phyloP scores from a whole-genome alignment of 2,888 invertebrate species.

The Xestobium rufovillosum region DNA sequence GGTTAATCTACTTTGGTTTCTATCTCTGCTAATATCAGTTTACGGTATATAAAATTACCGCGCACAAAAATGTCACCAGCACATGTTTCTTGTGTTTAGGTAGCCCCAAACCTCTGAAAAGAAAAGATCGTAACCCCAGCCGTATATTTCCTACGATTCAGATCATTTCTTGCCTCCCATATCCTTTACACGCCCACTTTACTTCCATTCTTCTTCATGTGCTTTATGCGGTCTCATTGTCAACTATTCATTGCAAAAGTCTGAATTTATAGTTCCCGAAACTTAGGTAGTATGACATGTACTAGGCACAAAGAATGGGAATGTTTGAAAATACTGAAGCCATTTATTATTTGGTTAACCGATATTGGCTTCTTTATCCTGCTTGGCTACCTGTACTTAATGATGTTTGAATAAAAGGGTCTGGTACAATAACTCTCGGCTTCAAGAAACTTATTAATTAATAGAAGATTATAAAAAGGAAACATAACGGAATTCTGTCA shows the following conservation, averaged over 20 bases:
- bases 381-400: constrained; percentile 22
- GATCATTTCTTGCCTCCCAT: constrained; percentile 25
- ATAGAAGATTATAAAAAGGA: too few relatives aligned
- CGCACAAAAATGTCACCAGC: constrained; percentile 1
- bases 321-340: constrained; percentile 32
- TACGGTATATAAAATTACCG: too few relatives aligned
- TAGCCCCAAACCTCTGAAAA: constrained; percentile 9
- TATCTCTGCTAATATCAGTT: too few relatives aligned
- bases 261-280: constrained; percentile 32
- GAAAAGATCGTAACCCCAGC: constrained; percentile 15
- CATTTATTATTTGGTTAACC: constrained; percentile 32
- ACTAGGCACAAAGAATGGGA: constrained; percentile 32
- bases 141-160: constrained; percentile 17
- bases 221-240: constrained; percentile 26
- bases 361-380: constrained; percentile 29
- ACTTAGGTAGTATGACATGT: constrained; percentile 34
- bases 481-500: too few relatives aligned
- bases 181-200: constrained; percentile 33
- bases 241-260: constrained; percentile 34
- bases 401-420: too few relatives aligned
- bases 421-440: too few relatives aligned
- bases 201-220: constrained; percentile 29
- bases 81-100: too few relatives aligned
- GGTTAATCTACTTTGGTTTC: too few relatives aligned
- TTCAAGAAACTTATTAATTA: too few relatives aligned